Evolutionary conservation across 2,797 vertebrate genomes (phyloP), one percentile per base, ranked within the genome.

Genomic region (Garrulus glandarius): DNA sequence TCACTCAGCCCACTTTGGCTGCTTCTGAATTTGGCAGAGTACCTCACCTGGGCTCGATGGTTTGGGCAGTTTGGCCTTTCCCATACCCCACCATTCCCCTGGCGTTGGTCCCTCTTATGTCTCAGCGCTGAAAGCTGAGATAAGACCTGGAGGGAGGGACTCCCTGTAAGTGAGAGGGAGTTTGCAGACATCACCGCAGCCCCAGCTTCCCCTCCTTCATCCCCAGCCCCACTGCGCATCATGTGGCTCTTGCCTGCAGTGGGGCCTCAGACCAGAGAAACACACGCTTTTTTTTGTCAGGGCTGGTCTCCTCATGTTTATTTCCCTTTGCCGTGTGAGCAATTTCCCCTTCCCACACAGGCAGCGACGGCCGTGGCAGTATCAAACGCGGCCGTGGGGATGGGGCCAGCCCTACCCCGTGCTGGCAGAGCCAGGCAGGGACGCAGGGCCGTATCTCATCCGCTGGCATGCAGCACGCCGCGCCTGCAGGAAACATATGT

Each of bases 401-500:
- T 61, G 85, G 64, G 87, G 91, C 95, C 87, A 59, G 63, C 55
- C 46, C 82, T 93, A 72, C 76, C 61, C 79, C 13, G 14, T 0
- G 15, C 70, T 60, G 55, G 90, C 82, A 56, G 64, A 69, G 93
- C 89, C 74, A 34, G 77, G 89, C 92, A 47, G 84, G 86, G 92
- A 43, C 19, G 34, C 67, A 34, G 15, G 49, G 91, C 94, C 76
- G 29, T 96, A 95, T 91, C 93, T 93, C 93, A 92, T 84, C 87
- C 37, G 23, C 80, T 77, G 84, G 95, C 94, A 87, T 50, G 92
- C 87, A 75, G 95, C 94, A 65, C 32, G 29, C 95, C 61, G 91
- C 39, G 94, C 94, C 96, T 83, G 93, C 96, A 96, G 96, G 96
- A 96, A 97, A 95, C 97, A 96, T 93, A 94, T 97, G 96, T 97